Percentiles rank a stretch among this genome's conserved stretches.
These are phyloP conservation scores for Channa maculata DNA, from an alignment of 2,113 vertebrate species.

Conservation along the genomic window DNA sequence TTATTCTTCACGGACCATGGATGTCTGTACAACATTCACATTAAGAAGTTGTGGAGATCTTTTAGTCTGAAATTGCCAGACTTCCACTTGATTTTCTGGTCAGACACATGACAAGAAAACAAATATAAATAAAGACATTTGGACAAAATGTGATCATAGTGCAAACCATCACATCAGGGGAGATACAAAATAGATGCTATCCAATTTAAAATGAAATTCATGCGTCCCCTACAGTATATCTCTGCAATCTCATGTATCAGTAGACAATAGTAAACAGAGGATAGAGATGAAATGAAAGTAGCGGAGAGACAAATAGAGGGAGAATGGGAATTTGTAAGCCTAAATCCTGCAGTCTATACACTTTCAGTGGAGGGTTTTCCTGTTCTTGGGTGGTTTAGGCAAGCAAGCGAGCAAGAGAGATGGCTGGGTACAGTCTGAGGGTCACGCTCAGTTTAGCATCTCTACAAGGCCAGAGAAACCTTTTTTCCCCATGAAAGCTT, in stretches of 20 bases:
- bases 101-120: background rate
- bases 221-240: background rate
- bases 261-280: background rate
- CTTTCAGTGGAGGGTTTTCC: constrained; percentile 41
- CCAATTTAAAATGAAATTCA: constrained; percentile 7
- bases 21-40: background rate
- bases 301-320: constrained; percentile 23
- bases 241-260: background rate
- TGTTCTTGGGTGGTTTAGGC: constrained; percentile 32
- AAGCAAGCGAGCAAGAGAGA: constrained; percentile 33
- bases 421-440: constrained; percentile 53
- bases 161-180: constrained; percentile 2
- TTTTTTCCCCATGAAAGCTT: constrained; percentile 69
- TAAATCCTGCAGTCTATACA: constrained; percentile 28
- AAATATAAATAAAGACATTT: constrained; percentile 6
- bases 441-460: constrained; percentile 75
- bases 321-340: constrained; percentile 34
- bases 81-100: no score
- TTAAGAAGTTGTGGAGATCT: no score
- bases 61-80: no score
- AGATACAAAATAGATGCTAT: constrained; percentile 2
- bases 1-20: no score
- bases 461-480: constrained; percentile 62
- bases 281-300: constrained; percentile 26
- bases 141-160: background rate